A percentile compares a stretch with the other conserved stretches of the same genome.
Evolutionary conservation across 2,113 vertebrate genomes (phyloP).

Genomic region (Apteryx mantelli): DNA sequence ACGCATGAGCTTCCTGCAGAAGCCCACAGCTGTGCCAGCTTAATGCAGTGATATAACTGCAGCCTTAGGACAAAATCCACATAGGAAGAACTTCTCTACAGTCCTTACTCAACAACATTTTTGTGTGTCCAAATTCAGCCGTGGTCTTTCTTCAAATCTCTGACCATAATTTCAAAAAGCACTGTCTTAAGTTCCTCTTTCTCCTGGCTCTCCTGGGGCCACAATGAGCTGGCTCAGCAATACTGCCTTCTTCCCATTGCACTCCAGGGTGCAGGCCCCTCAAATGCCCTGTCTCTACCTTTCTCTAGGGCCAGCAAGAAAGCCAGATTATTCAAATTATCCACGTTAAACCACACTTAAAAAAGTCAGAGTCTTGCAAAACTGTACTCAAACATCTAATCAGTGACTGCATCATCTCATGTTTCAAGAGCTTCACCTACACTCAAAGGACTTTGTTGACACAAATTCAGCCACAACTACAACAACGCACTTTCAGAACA

Average conservation of each 20-base stretch:
- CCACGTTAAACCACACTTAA: background rate
- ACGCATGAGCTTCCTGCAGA: background rate
- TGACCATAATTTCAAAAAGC: background rate
- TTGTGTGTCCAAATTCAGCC: background rate
- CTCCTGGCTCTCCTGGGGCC: accelerated
- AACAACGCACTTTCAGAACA: background rate
- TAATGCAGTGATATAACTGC: background rate
- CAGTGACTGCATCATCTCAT: background rate
- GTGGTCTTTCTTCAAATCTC: background rate
- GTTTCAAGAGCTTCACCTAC: background rate
- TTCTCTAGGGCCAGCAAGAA: background rate
- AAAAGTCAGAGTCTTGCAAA: background rate
- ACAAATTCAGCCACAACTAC: background rate
- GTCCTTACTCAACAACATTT: background rate
- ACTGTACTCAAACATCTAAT: background rate
- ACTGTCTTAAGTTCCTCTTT: background rate
- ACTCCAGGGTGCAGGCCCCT: background rate
- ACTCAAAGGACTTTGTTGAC: background rate
- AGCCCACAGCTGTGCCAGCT: background rate
- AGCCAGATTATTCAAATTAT: background rate
- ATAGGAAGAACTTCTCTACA: accelerated
- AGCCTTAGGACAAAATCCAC: background rate
- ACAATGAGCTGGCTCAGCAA: background rate
- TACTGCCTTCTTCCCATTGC: background rate
- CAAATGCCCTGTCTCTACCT: background rate